These are phyloP conservation scores for Puma concolor DNA, from an alignment of 2,113 vertebrate species.

Conservation along the genomic window DNA sequence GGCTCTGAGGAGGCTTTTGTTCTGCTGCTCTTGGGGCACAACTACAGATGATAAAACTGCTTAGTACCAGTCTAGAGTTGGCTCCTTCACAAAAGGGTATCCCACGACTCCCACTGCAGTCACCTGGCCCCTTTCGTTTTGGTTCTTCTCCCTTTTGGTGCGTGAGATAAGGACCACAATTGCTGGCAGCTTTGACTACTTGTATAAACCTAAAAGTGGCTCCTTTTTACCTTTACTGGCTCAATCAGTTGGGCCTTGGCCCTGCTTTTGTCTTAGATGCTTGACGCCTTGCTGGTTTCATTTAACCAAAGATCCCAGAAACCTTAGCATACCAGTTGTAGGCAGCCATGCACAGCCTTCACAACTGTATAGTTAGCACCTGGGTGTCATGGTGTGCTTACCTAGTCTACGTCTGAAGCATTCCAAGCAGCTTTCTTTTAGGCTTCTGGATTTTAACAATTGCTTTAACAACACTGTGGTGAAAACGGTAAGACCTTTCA, in stretches of 20 bases:
- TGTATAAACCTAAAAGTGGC: not conserved
- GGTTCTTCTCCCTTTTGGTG: not conserved
- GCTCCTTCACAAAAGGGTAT: accelerated
- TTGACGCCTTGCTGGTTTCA: not conserved
- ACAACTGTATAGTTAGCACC: not conserved
- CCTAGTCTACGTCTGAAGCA: not conserved
- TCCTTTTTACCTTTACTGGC: not conserved
- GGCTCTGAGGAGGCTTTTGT: not conserved
- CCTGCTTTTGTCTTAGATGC: not conserved
- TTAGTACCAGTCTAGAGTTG: not conserved
- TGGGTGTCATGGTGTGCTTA: not conserved
- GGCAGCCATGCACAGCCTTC: not conserved
- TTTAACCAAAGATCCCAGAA: not conserved
- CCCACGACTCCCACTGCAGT: not conserved
- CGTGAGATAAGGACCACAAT: not conserved
- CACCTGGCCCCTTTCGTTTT: not conserved
- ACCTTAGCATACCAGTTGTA: not conserved
- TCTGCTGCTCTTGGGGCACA: not conserved
- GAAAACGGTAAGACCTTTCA: not conserved
- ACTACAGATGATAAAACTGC: not conserved
- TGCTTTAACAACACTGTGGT: not conserved
- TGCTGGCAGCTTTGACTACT: not conserved
- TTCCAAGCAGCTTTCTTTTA: not conserved
- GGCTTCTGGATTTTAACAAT: not conserved
- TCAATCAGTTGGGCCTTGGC: not conserved